Percentiles rank a stretch among this genome's conserved stretches.
Conservation (phyloP, 1,140 invertebrate species). For the Eciton burchellii region DNA sequence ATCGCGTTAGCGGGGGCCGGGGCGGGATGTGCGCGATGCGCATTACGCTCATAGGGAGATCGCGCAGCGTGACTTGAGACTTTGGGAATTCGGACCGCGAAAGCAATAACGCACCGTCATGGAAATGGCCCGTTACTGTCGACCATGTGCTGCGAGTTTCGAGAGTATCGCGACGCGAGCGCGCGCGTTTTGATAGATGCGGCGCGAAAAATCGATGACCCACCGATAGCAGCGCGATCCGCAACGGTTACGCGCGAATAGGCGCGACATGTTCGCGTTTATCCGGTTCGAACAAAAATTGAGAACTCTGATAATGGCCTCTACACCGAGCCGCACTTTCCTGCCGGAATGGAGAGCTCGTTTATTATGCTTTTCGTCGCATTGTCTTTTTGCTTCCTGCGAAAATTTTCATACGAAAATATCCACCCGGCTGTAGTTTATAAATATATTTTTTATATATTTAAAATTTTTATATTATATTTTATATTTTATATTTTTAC, state of each 20-base stretch:
- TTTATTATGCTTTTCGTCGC: neutral
- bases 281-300: constrained; percentile 46
- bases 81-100: constrained; percentile 62
- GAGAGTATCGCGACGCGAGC: no score
- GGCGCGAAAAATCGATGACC: constrained; percentile 55
- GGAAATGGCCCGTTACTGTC: constrained; percentile 53
- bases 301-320: constrained; percentile 26
- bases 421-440: no score
- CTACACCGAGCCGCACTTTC: constrained; percentile 42
- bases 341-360: neutral
- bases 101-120: constrained; percentile 60
- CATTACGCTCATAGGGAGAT: constrained; percentile 51
- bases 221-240: constrained; percentile 14
- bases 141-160: constrained; percentile 24
- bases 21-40: constrained; percentile 31
- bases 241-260: constrained; percentile 49
- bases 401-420: neutral
- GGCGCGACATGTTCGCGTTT: constrained; percentile 9
- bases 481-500: no score
- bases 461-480: no score
- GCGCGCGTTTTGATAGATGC: constrained; percentile 50
- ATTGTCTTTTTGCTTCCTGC: neutral
- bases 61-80: constrained; percentile 62
- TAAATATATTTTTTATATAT: no score
- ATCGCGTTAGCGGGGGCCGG: constrained; percentile 22